phyloP scores from a whole-genome alignment of 2,888 invertebrate species.

The Euplexia lucipara region DNA sequence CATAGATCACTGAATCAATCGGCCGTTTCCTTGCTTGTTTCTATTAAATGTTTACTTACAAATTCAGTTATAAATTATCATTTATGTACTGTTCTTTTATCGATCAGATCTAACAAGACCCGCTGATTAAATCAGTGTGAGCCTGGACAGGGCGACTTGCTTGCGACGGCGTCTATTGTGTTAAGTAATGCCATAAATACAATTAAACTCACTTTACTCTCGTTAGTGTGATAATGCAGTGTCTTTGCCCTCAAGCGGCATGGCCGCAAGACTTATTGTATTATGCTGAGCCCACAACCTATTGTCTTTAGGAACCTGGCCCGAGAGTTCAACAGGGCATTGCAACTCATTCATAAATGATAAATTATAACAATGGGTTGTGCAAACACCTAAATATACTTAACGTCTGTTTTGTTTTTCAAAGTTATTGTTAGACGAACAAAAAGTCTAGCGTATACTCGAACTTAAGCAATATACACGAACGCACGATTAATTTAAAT shows the following conservation, averaged over 20 bases:
- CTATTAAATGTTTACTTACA: neutral
- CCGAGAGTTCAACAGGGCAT: conserved; percentile 56
- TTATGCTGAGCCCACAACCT: conserved; percentile 56
- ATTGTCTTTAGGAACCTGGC: conserved; percentile 60
- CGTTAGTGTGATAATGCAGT: conserved; percentile 85
- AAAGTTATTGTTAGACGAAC: conserved; percentile 19
- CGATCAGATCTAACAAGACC: conserved; percentile 48
- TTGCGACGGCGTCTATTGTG: conserved; percentile 77
- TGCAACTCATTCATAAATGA: conserved; percentile 58
- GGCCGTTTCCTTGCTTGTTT: neutral
- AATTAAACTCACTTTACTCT: conserved; percentile 89
- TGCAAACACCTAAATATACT: conserved; percentile 53
- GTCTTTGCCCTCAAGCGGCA: conserved; percentile 83
- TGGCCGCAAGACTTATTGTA: conserved; percentile 72
- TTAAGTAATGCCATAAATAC: conserved; percentile 87
- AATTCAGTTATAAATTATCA: conserved; percentile 5
- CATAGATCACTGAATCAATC: no score
- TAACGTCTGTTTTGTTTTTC: conserved; percentile 25
- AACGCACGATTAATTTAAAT: neutral
- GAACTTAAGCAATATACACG: neutral
- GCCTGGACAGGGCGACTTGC: conserved; percentile 63
- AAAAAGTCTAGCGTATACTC: neutral
- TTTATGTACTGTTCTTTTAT: conserved; percentile 48
- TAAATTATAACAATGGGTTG: conserved; percentile 63
- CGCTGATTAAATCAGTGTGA: conserved; percentile 63